phyloP scores from a whole-genome alignment of 1,140 invertebrate genomes.

The Dendroctonus ponderosae region DNA sequence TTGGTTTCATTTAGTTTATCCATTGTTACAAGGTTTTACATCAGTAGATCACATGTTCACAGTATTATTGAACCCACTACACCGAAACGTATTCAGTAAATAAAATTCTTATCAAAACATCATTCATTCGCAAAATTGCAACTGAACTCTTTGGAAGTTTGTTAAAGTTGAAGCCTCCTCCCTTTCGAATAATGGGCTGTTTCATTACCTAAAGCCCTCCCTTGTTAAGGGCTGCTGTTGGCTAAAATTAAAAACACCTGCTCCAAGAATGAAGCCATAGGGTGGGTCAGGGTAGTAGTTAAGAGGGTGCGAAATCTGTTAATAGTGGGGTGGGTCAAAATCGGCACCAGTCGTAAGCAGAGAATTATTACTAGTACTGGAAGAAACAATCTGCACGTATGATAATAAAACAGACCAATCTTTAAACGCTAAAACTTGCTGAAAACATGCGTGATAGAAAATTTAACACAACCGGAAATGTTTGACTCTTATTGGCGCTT shows the following conservation, averaged over 20 bases:
- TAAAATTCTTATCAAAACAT: no score
- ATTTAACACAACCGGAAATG: no score
- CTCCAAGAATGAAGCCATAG: not conserved
- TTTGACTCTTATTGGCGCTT: no score
- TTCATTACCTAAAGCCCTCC: constrained; percentile 12
- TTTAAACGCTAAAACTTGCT: no score
- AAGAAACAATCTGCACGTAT: no score
- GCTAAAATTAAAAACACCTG: constrained; percentile 29
- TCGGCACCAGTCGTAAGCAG: not conserved
- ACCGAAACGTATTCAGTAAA: no score
- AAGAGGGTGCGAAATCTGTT: constrained; percentile 10
- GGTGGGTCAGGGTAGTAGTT: constrained; percentile 15
- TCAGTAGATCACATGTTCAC: no score
- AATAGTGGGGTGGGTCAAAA: constrained; percentile 1
- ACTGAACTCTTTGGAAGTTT: constrained; percentile 2
- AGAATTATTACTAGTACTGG: not conserved
- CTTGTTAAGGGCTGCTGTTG: constrained; percentile 10
- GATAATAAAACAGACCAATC: no score
- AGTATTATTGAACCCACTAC: no score
- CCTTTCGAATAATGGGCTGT: constrained; percentile 11
- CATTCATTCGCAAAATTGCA: constrained; percentile 15
- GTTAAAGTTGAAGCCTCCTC: not conserved
- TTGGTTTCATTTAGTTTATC: no score
- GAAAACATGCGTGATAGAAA: no score
- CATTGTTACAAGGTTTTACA: no score